Base-by-base conservation (phyloP, 2,888 invertebrate genomes). In the Torymus auratus region DNA sequence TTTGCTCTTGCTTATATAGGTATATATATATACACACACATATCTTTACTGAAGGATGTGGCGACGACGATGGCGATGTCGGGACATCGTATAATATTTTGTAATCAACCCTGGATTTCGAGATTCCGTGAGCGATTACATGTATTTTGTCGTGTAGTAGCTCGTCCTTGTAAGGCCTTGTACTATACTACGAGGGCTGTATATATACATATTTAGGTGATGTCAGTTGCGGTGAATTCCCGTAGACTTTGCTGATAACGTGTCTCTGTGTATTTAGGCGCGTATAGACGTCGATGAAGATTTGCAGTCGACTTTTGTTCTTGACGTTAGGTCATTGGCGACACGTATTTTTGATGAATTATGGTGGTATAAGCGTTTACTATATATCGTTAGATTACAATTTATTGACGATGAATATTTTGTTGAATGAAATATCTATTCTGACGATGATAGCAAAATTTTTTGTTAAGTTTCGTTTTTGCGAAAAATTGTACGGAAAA, bases 71-170 rank as follows among this genome's bases (percentile, higher is more conserved):
- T 62, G 17, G 52, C 61, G 61, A 77, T 41, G 11, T 2, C 53
- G 15, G 15, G 13, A 41, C 28, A 64, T 64, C 74, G 69, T 76
- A 72, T 72, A 72, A 80, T 80, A 80, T 77, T 77, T 77, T 62
- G 76, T 62, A 72, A 81, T 81, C 81, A 77, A 70, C 64, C 2
- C 56, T 12, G 71, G 56, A 68, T 68, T 76, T 20, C 20, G 13
- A 71, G 60, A 78, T 67, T 62, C 23, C 52, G 14, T 53, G 61
- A 67, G 53, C 58, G 72, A 67, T 78, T 67, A 78, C 61, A 11
- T 13, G 17, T 23, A 50, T 67, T 78, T 72, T 72, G 56, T 67
- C 65, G 41, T 41, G n/a, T 53, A 64, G n/a, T 53, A 64, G 28
- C 28, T 28, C 41, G 15, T 15, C 14, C 55, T 13, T 55, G 55